Evolutionary conservation across 2,888 invertebrate genomes (phyloP).

Genomic region (Morpho helenor): DNA sequence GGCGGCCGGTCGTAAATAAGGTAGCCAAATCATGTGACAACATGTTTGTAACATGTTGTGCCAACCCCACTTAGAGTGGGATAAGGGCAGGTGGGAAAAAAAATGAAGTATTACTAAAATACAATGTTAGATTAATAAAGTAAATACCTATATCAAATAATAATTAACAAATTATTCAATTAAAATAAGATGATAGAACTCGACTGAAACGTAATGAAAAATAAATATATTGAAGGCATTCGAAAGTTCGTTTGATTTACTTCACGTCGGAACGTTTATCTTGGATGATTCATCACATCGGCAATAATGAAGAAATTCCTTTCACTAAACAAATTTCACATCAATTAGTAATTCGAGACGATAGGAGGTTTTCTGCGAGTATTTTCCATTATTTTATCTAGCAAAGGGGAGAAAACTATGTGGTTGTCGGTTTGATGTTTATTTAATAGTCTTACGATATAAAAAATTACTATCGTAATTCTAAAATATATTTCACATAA

Average conservation of each 20-base stretch:
- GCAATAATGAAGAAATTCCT: conserved; percentile 64
- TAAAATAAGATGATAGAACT: conserved; percentile 36
- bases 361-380: conserved; percentile 27
- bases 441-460: not conserved
- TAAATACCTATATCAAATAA: conserved; percentile 19
- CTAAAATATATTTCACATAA: too few species aligned
- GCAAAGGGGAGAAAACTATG: conserved; percentile 4
- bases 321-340: conserved; percentile 63
- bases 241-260: conserved; percentile 58
- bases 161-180: conserved; percentile 39
- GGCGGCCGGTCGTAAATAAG: too few species aligned
- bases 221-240: conserved; percentile 56
- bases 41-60: too few species aligned
- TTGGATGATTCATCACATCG: conserved; percentile 68
- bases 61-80: too few species aligned
- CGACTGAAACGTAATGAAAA: conserved; percentile 45
- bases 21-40: too few species aligned
- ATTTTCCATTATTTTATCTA: conserved; percentile 33
- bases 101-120: not conserved
- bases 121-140: not conserved
- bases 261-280: conserved; percentile 64
- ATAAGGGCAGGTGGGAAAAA: not conserved
- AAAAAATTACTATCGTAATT: too few species aligned
- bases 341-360: conserved; percentile 71
- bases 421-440: conserved; percentile 2